phyloP scores from a whole-genome alignment of 2,113 vertebrate genomes.

The Suricata suricatta region DNA sequence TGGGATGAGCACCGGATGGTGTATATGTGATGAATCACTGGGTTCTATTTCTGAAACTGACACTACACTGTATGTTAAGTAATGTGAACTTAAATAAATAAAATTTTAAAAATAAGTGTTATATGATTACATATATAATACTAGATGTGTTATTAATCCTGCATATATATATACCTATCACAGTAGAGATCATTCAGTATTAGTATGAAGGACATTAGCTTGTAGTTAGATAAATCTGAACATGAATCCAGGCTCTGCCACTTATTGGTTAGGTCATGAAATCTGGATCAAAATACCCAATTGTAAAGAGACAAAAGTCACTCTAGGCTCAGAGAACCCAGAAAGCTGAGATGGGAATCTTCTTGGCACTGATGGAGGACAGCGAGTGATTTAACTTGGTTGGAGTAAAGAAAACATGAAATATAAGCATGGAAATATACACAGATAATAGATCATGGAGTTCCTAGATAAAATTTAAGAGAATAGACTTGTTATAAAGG shows the following conservation, averaged over 20 bases:
- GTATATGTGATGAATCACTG: too few relatives aligned
- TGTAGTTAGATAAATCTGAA: conserved; percentile 8
- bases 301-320: conserved; percentile 1
- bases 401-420: conserved; percentile 43
- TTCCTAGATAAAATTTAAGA: background rate
- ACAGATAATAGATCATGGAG: background rate
- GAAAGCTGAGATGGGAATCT: background rate
- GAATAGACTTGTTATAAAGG: background rate
- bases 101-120: background rate
- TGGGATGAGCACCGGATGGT: too few relatives aligned
- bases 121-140: background rate
- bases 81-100: too few relatives aligned
- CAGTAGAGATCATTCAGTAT: background rate
- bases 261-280: background rate
- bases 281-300: background rate
- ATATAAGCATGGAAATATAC: background rate
- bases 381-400: background rate
- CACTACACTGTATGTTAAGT: too few relatives aligned
- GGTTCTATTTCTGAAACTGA: too few relatives aligned
- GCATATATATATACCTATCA: background rate
- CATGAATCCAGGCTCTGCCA: background rate
- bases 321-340: background rate
- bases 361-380: background rate
- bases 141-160: background rate
- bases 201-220: background rate